These are phyloP conservation scores for Heterochromis multidens DNA, from an alignment of 2,113 vertebrate species.

Conservation along the genomic window DNA sequence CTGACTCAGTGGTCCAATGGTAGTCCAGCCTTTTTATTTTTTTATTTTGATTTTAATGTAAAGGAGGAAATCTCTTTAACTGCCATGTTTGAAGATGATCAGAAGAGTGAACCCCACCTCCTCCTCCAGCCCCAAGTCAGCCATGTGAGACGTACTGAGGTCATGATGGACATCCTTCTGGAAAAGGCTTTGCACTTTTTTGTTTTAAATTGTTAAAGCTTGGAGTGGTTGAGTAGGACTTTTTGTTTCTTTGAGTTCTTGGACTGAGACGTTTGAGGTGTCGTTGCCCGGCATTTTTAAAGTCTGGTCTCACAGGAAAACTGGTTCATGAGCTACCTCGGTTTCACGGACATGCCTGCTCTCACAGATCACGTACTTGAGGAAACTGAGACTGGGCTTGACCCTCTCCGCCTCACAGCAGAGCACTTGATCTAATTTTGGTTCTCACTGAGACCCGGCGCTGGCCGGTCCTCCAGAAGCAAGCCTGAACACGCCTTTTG, in stretches of 20 bases:
- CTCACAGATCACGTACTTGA: conserved; percentile 86
- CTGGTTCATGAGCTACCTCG: conserved; percentile 95
- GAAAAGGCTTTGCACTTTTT: conserved; percentile 64
- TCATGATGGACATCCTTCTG: conserved; percentile 41
- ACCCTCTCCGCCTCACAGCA: not conserved
- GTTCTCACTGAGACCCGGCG: not conserved
- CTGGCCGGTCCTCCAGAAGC: conserved; percentile 73
- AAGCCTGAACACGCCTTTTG: conserved; percentile 83
- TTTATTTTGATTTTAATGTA: not conserved
- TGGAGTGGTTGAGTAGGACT: conserved; percentile 53
- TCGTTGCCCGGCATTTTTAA: conserved; percentile 76
- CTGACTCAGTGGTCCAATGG: conserved; percentile 69
- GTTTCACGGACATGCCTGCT: conserved; percentile 90
- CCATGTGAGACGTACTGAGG: conserved; percentile 30
- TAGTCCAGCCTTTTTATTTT: conserved; percentile 38
- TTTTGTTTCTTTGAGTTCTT: conserved; percentile 17
- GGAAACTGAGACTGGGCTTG: conserved; percentile 74
- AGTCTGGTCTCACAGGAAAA: conserved; percentile 89
- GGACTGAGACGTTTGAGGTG: conserved; percentile 20
- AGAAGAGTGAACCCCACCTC: not conserved
- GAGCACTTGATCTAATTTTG: not conserved
- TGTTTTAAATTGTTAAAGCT: not conserved
- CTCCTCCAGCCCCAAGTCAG: not conserved
- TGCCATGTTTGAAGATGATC: conserved; percentile 39
- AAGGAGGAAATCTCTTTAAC: conserved; percentile 76